A percentile compares a stretch with the other conserved stretches of the same genome.
Evolutionary conservation across 2,888 invertebrate species (phyloP).

Genomic region (Acrocyrtus sp.): DNA sequence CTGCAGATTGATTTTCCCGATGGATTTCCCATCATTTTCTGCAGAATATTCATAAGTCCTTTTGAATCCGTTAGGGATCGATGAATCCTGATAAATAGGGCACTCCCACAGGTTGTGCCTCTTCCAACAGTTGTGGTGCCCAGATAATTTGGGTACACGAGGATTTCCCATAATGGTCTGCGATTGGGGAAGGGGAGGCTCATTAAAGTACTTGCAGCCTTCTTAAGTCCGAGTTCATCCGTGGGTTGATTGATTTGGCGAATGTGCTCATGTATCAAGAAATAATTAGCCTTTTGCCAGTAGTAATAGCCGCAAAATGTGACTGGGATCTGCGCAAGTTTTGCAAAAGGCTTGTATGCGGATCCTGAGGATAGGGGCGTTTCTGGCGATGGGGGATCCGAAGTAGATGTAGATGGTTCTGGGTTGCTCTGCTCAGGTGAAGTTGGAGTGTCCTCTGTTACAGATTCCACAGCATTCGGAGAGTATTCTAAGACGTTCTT

Average conservation of each 20-base stretch:
- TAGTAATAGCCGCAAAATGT: conserved; percentile 56
- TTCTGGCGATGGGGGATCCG: too few species aligned
- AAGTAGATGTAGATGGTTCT: too few species aligned
- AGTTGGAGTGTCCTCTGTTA: too few species aligned
- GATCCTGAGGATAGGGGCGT: neutral
- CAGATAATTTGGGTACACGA: conserved; percentile 50
- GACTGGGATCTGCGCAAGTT: conserved; percentile 51
- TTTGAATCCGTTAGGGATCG: conserved; percentile 45
- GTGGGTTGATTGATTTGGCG: conserved; percentile 52
- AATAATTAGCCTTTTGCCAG: conserved; percentile 57
- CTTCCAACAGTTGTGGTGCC: conserved; percentile 29
- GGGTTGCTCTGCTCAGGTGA: too few species aligned
- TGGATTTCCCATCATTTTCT: conserved; percentile 21
- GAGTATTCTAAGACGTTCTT: conserved; percentile 44
- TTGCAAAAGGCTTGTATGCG: conserved; percentile 42
- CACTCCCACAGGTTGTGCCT: conserved; percentile 40
- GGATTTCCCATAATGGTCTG: conserved; percentile 56
- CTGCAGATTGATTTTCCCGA: conserved; percentile 4
- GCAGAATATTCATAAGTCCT: conserved; percentile 44
- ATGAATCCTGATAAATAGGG: conserved; percentile 51
- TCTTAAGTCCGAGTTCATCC: conserved; percentile 46
- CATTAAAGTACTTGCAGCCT: conserved; percentile 54
- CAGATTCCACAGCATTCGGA: too few species aligned
- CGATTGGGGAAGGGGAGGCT: conserved; percentile 54
- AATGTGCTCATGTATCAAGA: conserved; percentile 56